phyloP scores from a whole-genome alignment of 2,888 invertebrate genomes.

The Nudaria mundana region DNA sequence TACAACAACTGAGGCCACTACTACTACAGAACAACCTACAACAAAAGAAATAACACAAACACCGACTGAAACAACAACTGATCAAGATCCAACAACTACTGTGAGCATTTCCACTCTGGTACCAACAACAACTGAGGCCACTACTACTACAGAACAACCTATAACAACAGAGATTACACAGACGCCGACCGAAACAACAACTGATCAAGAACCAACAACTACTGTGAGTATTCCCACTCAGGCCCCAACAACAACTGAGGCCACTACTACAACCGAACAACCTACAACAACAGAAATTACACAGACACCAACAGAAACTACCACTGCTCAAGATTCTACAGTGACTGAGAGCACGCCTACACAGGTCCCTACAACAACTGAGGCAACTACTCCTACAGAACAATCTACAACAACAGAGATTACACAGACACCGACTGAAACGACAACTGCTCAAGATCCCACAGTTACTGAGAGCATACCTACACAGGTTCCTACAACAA shows the following conservation, averaged over 20 bases:
- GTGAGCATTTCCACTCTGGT: background rate
- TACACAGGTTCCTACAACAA: background rate
- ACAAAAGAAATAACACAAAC: constrained; percentile 4
- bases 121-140: constrained; percentile 5
- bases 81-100: background rate
- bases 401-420: constrained; percentile 2
- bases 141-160: background rate
- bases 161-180: background rate
- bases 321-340: background rate
- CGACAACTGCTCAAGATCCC: too few species aligned
- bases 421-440: background rate
- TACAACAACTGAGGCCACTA: background rate
- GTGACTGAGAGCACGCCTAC: constrained; percentile 3
- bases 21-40: background rate
- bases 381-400: background rate
- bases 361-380: background rate
- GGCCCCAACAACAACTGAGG: constrained; percentile 5
- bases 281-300: constrained; percentile 4
- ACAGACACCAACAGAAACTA: too few species aligned
- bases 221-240: background rate
- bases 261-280: constrained; percentile 5
- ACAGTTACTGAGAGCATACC: constrained; percentile 1
- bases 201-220: background rate
- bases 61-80: background rate
- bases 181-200: background rate